Evolutionary conservation across 1,140 invertebrate species (phyloP), one percentile per base, ranked within the genome.

Genomic region (Thalassaphorura encarpata): DNA sequence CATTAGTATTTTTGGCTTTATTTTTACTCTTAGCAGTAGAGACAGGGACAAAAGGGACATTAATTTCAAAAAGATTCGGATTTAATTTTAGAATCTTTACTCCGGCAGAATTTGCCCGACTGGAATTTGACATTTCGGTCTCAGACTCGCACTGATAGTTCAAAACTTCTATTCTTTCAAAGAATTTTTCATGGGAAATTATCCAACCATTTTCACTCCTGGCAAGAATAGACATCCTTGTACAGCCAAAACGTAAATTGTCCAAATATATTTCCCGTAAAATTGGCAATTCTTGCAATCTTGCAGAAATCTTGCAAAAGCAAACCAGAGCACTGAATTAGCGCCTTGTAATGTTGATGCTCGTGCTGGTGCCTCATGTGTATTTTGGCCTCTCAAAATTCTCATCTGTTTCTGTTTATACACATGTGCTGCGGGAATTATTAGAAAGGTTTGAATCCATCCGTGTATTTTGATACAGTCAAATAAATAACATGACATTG

Each of bases 141-240:
- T 48, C 6, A 8, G 21, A n/a, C 16, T 13, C 21, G 19, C 11
- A 29, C 23, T n/a, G n/a, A n/a, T n/a, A n/a, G n/a, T n/a, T n/a
- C n/a, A n/a, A n/a, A 43, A 59, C 36, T 53, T 48, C 19, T 18
- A 62, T 40, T 2, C 56, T 39, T 11, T 36, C 49, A 27, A 58
- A 58, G 41, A 21, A 60, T 26, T 39, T 24, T 19, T 26, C 13
- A 46, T 62, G 61, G 2, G 56, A 59, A 29, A 62, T 59, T 21
- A 62, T 58, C 60, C 60, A 62, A 3, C 60, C 55, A 13, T 52
- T 31, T 3, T 55, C 60, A 29, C 2, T 28, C 21, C 6, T 27
- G 11, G 31, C 18, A 11, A 55, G 21, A 5, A 62, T 55, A 29
- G 60, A 58, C 60, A 62, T 62, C 29, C 27, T 26, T 31, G 13